These are phyloP conservation scores for Drosophila micromelanica DNA, from an alignment of 1,140 invertebrate species.

Conservation along the genomic window DNA sequence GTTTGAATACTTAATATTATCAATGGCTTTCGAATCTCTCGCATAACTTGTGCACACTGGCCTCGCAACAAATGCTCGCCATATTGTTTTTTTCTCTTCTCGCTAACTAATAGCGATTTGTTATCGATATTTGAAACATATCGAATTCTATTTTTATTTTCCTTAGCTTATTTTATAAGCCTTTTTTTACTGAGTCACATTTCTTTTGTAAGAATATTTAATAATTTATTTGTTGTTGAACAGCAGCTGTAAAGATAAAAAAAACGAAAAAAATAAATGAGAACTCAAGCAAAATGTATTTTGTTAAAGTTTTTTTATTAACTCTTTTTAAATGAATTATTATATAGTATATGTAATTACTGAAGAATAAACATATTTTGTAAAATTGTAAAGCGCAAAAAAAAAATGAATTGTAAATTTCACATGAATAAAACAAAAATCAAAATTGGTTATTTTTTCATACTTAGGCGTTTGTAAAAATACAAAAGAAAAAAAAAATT, in stretches of 20 bases:
- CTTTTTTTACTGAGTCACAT: slow-evolving; percentile 55
- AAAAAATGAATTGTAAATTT: slow-evolving; percentile 65
- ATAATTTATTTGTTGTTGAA: slow-evolving; percentile 62
- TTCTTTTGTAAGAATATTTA: slow-evolving; percentile 45
- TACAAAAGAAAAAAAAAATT: no score
- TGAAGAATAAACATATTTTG: slow-evolving; percentile 52
- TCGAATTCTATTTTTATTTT: slow-evolving; percentile 65
- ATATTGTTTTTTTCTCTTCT: slow-evolving; percentile 46
- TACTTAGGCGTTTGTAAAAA: slow-evolving; percentile 45
- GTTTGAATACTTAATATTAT: slow-evolving; percentile 56
- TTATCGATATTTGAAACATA: slow-evolving; percentile 67
- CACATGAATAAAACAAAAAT: slow-evolving; percentile 58
- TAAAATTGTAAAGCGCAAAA: slow-evolving; percentile 48
- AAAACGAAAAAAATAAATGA: slow-evolving; percentile 2
- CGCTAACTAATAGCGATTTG: slow-evolving; percentile 65
- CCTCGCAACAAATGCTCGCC: slow-evolving; percentile 61
- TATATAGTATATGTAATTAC: slow-evolving; percentile 27
- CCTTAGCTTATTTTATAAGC: slow-evolving; percentile 59
- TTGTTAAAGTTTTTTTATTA: slow-evolving; percentile 54
- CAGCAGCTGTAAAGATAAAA: slow-evolving; percentile 71
- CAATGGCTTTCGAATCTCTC: slow-evolving; percentile 51
- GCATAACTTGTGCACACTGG: slow-evolving; percentile 56
- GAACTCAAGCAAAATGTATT: slow-evolving; percentile 56
- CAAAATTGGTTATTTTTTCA: slow-evolving; percentile 51
- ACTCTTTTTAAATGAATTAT: slow-evolving; percentile 20